These are phyloP conservation scores for Sycophaga agraensis DNA, from an alignment of 1,140 invertebrate genomes.

Conservation along the genomic window DNA sequence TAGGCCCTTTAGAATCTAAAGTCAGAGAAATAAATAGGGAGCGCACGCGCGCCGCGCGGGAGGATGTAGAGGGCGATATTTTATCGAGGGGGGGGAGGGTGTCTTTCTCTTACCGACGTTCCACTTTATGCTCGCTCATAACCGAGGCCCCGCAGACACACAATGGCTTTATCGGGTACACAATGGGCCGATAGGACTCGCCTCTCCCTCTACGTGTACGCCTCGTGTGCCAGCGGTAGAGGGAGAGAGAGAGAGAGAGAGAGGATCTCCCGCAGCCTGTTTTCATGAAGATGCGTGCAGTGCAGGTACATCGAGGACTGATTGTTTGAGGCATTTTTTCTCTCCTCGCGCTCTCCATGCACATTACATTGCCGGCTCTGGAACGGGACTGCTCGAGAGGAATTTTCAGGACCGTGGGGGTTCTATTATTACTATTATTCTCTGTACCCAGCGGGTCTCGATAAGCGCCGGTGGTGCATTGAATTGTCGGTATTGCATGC, in stretches of 20 bases:
- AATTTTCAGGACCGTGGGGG: no score
- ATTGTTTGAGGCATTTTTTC: not conserved
- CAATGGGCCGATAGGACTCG: not conserved
- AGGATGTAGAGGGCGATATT: not conserved
- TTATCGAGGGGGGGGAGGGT: not conserved
- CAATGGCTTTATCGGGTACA: conserved; percentile 20
- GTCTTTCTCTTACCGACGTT: conserved; percentile 1
- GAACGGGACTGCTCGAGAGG: no score
- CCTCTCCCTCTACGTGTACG: not conserved
- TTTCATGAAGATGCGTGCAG: no score
- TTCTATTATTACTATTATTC: no score
- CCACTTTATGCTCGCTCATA: conserved; percentile 16
- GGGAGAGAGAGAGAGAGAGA: conserved; percentile 3
- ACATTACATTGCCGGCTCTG: not conserved
- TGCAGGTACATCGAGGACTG: not conserved
- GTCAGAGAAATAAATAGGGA: conserved; percentile 3
- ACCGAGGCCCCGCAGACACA: not conserved
- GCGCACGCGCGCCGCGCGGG: no score
- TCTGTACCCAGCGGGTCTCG: no score
- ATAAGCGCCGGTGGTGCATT: no score
- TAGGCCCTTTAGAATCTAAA: not conserved
- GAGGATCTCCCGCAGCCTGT: no score
- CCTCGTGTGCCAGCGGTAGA: not conserved
- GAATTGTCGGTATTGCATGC: no score
- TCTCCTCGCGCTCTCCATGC: not conserved